phyloP scores from a whole-genome alignment of 2,888 invertebrate genomes.

The Tenthredo distinguenda region DNA sequence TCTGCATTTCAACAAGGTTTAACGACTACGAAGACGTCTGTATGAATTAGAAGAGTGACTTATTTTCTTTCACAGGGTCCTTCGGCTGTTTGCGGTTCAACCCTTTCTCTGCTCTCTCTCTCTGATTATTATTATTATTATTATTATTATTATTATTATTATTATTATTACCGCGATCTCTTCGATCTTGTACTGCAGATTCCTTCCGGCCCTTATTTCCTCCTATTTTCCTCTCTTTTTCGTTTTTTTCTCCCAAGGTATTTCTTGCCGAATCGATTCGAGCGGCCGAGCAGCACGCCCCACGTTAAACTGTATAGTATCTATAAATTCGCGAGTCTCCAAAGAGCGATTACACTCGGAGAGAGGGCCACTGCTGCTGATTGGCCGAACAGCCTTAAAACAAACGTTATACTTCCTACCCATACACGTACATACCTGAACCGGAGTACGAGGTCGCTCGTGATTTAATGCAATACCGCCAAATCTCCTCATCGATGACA shows the following conservation, averaged over 20 bases:
- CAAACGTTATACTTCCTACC: constrained; percentile 20
- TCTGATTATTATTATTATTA: not conserved
- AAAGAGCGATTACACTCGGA: constrained; percentile 46
- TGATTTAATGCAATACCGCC: not conserved
- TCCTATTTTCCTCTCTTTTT: constrained; percentile 25
- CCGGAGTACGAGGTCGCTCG: not conserved
- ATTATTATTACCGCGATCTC: not conserved
- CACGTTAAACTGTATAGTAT: constrained; percentile 46
- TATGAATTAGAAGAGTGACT: constrained; percentile 48
- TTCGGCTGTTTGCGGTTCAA: not conserved
- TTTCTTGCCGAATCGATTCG: constrained; percentile 20
- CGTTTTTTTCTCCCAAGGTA: constrained; percentile 7
- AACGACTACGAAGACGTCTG: constrained; percentile 59
- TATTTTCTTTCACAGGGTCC: not conserved
- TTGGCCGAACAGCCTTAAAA: constrained; percentile 39
- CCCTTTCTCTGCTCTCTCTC: not conserved
- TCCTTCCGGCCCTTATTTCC: not conserved
- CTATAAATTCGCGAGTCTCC: constrained; percentile 51
- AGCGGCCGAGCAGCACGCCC: constrained; percentile 32
- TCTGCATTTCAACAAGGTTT: constrained; percentile 71
- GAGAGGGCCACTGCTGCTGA: constrained; percentile 23
- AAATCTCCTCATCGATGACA: not conserved
- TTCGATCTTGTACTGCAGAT: not conserved
- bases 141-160: not conserved
- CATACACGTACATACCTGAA: not conserved